Percentiles rank a stretch among this genome's conserved stretches.
phyloP scores from a whole-genome alignment of 23 tunicate genomes.

The Trididemnum clinides region DNA sequence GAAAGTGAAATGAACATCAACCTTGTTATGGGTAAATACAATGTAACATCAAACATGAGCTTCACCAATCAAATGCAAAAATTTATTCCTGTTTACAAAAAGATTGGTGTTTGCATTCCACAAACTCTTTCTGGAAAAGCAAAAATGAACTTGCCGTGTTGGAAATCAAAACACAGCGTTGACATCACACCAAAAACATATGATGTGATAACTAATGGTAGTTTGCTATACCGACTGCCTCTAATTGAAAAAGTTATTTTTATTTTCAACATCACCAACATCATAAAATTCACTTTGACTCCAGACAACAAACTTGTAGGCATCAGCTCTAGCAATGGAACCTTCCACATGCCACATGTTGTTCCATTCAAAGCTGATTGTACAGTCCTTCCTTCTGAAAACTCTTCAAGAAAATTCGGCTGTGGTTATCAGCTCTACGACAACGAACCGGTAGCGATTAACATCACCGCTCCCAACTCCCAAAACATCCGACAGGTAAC shows the following conservation, averaged over 20 bases:
- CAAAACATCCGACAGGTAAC: background rate
- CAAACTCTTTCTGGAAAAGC: background rate
- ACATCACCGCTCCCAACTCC: background rate
- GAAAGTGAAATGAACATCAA: background rate
- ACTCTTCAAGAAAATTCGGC: background rate
- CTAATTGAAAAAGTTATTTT: no score
- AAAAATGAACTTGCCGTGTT: background rate
- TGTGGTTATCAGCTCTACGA: background rate
- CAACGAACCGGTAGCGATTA: background rate
- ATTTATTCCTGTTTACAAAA: background rate
- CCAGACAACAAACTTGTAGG: background rate
- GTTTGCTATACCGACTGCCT: background rate
- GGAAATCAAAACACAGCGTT: background rate
- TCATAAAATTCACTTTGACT: background rate
- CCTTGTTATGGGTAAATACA: background rate
- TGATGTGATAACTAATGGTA: background rate
- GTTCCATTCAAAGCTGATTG: background rate
- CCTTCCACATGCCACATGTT: background rate
- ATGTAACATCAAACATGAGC: background rate
- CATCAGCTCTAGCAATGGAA: background rate
- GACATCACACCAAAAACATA: background rate
- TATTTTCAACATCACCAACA: conserved; percentile 6
- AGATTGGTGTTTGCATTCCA: conserved; percentile 2
- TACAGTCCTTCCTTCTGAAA: background rate
- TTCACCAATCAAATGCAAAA: background rate